Evolutionary conservation across 2,113 vertebrate genomes (phyloP).

Genomic region (Mesembrinibis cayennensis): DNA sequence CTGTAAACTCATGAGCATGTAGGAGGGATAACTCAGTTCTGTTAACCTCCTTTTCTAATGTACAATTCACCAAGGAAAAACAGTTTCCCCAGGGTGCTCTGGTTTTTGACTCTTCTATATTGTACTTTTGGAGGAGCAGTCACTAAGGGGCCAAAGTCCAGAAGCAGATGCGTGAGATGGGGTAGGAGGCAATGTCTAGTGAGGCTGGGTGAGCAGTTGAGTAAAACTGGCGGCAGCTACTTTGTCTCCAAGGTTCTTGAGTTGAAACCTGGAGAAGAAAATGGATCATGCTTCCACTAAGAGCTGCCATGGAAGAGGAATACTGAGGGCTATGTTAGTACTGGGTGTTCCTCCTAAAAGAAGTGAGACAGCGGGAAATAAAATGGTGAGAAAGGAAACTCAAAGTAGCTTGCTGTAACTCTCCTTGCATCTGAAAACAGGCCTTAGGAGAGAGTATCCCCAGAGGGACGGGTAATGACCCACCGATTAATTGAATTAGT

Average conservation of each 20-base stretch:
- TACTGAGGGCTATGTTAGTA: accelerated
- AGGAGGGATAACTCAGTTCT: neutral
- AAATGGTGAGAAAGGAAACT: neutral
- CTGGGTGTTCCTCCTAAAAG: neutral
- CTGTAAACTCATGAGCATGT: neutral
- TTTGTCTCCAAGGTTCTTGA: neutral
- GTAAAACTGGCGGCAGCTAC: neutral
- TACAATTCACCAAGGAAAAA: neutral
- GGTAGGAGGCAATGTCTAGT: neutral
- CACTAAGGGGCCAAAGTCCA: neutral
- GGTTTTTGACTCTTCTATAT: neutral
- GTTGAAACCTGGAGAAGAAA: neutral
- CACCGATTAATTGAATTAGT: neutral
- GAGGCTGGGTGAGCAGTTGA: neutral
- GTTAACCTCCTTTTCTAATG: neutral
- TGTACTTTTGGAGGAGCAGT: neutral
- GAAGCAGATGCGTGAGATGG: neutral
- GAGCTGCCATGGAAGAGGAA: neutral
- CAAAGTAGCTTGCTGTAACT: neutral
- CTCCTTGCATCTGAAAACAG: neutral
- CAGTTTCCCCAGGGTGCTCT: neutral
- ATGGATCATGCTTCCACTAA: neutral
- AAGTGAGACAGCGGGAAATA: neutral
- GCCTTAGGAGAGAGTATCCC: neutral
- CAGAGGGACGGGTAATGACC: neutral